Conservation (phyloP, 2,797 vertebrate species). For the Lagodon rhomboides region DNA sequence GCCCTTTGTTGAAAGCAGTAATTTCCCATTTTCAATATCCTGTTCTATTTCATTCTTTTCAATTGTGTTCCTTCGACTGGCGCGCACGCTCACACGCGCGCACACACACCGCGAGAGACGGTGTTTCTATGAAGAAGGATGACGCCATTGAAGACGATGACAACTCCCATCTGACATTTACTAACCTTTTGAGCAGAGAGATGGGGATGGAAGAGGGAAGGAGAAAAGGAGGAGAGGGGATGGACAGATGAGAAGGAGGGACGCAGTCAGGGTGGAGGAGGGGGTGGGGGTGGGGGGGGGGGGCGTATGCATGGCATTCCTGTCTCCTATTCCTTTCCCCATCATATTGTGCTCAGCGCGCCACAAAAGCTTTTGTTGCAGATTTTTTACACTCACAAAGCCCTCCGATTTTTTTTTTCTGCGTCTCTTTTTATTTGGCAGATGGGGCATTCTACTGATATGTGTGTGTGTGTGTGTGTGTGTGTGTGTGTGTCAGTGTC, state of each 20-base stretch:
- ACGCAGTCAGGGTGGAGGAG: conserved; percentile 18
- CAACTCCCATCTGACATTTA: conserved; percentile 90
- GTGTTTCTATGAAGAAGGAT: conserved; percentile 81
- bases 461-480: not conserved
- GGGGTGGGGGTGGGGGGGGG: not conserved
- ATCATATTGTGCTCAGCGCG: conserved; percentile 49
- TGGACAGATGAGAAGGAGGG: conserved; percentile 73
- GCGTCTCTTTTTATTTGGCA: conserved; percentile 23
- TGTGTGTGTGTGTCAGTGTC: not conserved
- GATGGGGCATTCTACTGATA: conserved; percentile 13
- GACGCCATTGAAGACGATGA: conserved; percentile 88
- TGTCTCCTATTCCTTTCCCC: conserved; percentile 73
- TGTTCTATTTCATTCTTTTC: conserved; percentile 73
- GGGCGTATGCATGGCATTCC: conserved; percentile 66
- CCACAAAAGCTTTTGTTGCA: conserved; percentile 67
- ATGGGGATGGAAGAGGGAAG: conserved; percentile 76
- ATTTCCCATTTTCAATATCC: conserved; percentile 77
- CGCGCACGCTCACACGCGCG: conserved; percentile 35
- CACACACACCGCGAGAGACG: conserved; percentile 36
- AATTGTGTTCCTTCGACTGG: conserved; percentile 68
- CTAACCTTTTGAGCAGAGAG: conserved; percentile 88
- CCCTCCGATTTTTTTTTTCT: not conserved
- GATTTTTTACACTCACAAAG: conserved; percentile 33
- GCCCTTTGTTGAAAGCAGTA: conserved; percentile 61
- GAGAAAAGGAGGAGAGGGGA: conserved; percentile 66